Conservation (phyloP, 2,888 invertebrate genomes). For the Amblyjoppa fuscipennis region DNA sequence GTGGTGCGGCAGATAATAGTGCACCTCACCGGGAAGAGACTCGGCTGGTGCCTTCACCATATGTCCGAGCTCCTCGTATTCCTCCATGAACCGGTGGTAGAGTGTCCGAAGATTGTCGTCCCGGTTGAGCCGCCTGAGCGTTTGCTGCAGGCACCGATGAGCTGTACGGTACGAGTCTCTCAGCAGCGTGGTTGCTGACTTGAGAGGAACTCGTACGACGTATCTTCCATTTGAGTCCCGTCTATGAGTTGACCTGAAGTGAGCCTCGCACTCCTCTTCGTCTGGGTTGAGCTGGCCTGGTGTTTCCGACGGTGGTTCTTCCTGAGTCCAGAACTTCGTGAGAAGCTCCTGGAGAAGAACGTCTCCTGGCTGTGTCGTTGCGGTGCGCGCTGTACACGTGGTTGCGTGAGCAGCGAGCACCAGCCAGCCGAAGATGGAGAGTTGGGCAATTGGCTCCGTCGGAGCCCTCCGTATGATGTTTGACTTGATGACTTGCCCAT, state of each 20-base stretch:
- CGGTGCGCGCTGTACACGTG: neutral
- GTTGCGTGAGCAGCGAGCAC: slow-evolving; percentile 13
- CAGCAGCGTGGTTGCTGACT: too few species aligned
- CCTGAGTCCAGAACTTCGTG: slow-evolving; percentile 40
- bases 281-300: neutral
- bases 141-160: slow-evolving; percentile 25
- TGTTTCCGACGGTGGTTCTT: slow-evolving; percentile 10
- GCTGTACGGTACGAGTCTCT: neutral
- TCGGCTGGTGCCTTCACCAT: too few species aligned
- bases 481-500: slow-evolving; percentile 47
- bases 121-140: neutral
- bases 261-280: slow-evolving; percentile 1
- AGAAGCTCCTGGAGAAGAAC: slow-evolving; percentile 7
- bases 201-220: too few species aligned
- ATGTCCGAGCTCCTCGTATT: neutral
- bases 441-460: slow-evolving; percentile 43
- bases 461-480: slow-evolving; percentile 46
- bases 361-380: neutral
- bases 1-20: slow-evolving; percentile 10
- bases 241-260: too few species aligned
- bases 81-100: slow-evolving; percentile 20
- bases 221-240: too few species aligned
- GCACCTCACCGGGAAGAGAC: too few species aligned
- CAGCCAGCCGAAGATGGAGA: slow-evolving; percentile 38
- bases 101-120: neutral